Percentiles rank a stretch among this genome's conserved stretches.
Evolutionary conservation across 2,113 vertebrate species (phyloP).

Genomic region (Orycteropus afer): DNA sequence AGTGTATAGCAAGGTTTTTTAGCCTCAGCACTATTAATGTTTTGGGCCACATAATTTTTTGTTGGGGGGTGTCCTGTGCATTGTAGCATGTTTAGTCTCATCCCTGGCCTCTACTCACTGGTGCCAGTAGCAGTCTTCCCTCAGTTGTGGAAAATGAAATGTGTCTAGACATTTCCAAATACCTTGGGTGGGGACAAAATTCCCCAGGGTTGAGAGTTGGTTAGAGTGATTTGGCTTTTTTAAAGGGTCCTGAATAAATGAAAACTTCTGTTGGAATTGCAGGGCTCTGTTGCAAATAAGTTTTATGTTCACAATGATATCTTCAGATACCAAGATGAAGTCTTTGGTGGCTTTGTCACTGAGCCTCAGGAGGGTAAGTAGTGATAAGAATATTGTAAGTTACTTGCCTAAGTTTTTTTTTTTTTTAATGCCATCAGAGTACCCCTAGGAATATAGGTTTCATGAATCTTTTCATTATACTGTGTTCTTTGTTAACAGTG

Average conservation of each 20-base stretch:
- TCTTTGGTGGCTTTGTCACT: constrained; percentile 97
- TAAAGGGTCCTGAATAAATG: constrained; percentile 32
- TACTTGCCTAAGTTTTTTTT: background rate
- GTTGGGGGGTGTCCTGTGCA: background rate
- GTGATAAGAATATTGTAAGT: background rate
- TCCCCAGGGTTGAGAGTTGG: background rate
- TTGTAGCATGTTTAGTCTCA: background rate
- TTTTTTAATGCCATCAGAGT: background rate
- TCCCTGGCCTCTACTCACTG: background rate
- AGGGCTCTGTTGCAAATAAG: constrained; percentile 98
- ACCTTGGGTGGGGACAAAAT: background rate
- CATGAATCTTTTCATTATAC: constrained; percentile 9
- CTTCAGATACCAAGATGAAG: constrained; percentile 98
- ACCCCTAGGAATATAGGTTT: background rate
- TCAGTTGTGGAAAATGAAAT: background rate
- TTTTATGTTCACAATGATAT: constrained; percentile 99
- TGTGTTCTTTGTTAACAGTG: constrained; percentile 1
- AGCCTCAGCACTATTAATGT: background rate
- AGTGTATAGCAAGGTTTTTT: background rate
- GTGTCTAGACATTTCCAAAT: background rate
- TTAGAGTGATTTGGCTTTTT: background rate
- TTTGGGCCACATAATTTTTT: background rate
- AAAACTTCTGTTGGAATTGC: constrained; percentile 61
- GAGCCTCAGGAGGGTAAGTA: constrained; percentile 96
- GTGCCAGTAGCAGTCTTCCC: background rate